Evolutionary conservation across 2,797 vertebrate species (phyloP).

Genomic region (Takifugu rubripes): DNA sequence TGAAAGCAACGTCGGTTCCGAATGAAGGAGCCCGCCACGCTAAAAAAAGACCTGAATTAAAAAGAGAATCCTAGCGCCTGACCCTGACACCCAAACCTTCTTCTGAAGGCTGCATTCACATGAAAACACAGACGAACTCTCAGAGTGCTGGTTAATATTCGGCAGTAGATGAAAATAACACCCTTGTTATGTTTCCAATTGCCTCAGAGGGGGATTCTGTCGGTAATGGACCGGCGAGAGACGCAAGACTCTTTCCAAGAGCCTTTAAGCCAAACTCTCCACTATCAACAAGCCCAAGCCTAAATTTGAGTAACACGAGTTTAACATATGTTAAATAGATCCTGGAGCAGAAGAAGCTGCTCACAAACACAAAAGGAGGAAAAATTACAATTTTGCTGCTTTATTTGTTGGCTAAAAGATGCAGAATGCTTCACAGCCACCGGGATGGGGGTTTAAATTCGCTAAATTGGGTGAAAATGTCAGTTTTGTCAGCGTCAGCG

Average conservation of each 20-base stretch:
- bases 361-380: too few relatives aligned
- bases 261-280: conserved; percentile 43
- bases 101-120: conserved; percentile 35
- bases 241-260: conserved; percentile 43
- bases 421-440: too few relatives aligned
- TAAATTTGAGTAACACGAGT: too few relatives aligned
- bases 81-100: conserved; percentile 46
- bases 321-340: too few relatives aligned
- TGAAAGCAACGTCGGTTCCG: background rate
- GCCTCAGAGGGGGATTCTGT: conserved; percentile 39
- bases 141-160: conserved; percentile 43
- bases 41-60: conserved; percentile 28
- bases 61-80: conserved; percentile 46
- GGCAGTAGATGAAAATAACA: conserved; percentile 46
- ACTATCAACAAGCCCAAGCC: background rate
- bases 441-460: too few relatives aligned
- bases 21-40: conserved; percentile 12
- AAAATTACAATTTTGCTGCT: too few relatives aligned
- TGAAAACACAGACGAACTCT: conserved; percentile 36
- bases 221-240: conserved; percentile 23
- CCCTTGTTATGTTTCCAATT: conserved; percentile 28
- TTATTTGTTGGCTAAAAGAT: too few relatives aligned
- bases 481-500: background rate
- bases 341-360: too few relatives aligned
- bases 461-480: background rate